These are phyloP conservation scores for Garra rufa DNA, from an alignment of 2,113 vertebrate genomes.

Conservation along the genomic window DNA sequence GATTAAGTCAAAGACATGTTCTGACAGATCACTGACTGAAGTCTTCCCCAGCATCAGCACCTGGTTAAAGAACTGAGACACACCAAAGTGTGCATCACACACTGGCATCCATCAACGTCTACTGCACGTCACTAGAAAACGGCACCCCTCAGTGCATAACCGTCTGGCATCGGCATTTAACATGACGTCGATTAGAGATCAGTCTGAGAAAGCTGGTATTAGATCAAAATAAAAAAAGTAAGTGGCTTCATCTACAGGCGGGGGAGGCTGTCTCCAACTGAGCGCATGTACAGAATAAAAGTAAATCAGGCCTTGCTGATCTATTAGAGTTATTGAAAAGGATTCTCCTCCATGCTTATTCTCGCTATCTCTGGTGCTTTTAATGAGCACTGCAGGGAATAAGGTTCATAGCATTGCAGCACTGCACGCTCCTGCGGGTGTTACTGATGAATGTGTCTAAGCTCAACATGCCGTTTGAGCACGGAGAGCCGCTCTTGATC, in stretches of 20 bases:
- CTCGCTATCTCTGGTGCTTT: not conserved
- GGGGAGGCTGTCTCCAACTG: not conserved
- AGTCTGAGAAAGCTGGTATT: not conserved
- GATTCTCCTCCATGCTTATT: not conserved
- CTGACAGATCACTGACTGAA: slow-evolving; percentile 96
- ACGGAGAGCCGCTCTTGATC: not conserved
- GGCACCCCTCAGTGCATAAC: not conserved
- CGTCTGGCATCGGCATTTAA: not conserved
- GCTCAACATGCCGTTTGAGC: slow-evolving; percentile 12
- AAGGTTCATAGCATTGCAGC: slow-evolving; percentile 21
- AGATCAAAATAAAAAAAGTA: not conserved
- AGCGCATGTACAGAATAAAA: not conserved
- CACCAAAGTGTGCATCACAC: slow-evolving; percentile 17
- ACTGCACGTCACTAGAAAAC: slow-evolving; percentile 16
- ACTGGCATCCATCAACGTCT: not conserved
- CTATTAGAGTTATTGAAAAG: not conserved
- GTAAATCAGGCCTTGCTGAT: not conserved
- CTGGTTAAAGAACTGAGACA: slow-evolving; percentile 95
- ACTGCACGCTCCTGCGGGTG: slow-evolving; percentile 52
- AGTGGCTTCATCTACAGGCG: not conserved
- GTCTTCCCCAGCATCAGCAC: slow-evolving; percentile 99
- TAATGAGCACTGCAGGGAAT: slow-evolving; percentile 64
- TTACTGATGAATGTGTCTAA: slow-evolving; percentile 49
- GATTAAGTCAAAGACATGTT: slow-evolving; percentile 98
- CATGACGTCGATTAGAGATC: not conserved